Percentiles rank a stretch among this genome's conserved stretches.
Conservation (phyloP, 2,797 vertebrate genomes). For the Notolabrus celidotus region DNA sequence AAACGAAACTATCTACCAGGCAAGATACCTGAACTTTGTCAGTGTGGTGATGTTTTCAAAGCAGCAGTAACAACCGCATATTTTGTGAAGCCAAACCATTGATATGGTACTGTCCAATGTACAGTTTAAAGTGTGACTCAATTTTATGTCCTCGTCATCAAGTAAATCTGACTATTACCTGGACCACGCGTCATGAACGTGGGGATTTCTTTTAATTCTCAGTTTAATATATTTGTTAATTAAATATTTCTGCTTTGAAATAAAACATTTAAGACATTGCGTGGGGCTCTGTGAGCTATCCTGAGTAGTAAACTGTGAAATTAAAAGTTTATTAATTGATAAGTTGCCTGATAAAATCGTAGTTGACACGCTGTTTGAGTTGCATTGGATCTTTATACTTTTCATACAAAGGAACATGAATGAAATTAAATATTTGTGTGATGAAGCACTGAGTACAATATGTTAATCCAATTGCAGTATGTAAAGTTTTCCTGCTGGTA, state of each 20-base stretch:
- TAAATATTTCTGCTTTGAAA: no score
- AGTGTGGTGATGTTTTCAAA: background rate
- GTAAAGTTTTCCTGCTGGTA: no score
- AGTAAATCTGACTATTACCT: background rate
- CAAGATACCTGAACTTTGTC: constrained; percentile 19
- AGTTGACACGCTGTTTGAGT: no score
- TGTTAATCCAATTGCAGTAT: background rate
- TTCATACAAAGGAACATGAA: background rate
- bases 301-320: no score
- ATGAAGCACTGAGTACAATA: background rate
- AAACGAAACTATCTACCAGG: constrained; percentile 81
- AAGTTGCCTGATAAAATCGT: no score
- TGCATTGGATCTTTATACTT: background rate
- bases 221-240: background rate
- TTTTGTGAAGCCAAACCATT: background rate
- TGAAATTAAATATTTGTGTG: background rate
- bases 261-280: no score
- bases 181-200: no score
- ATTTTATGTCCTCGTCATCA: background rate
- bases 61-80: background rate
- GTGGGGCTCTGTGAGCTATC: no score
- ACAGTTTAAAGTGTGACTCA: background rate
- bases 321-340: no score
- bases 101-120: background rate
- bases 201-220: background rate